Conservation (phyloP, 2,888 invertebrate genomes). For the Drosophila mimica region DNA sequence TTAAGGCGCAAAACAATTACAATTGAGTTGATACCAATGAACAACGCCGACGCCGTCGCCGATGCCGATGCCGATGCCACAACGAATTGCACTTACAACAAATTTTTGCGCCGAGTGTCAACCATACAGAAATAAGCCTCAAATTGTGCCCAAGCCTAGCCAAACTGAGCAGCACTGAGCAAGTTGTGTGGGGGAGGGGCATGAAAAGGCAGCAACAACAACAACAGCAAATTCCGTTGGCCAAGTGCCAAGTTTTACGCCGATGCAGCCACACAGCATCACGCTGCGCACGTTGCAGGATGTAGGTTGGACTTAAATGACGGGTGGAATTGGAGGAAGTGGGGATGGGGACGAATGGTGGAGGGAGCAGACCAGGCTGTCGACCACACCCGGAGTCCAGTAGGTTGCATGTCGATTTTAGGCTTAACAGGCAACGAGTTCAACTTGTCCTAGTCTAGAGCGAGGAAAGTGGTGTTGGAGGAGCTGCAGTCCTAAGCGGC, state of each 20-base stretch:
- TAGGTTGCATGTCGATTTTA: constrained; percentile 76
- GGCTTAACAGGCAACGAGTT: constrained; percentile 72
- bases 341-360: not conserved
- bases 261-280: constrained; percentile 65
- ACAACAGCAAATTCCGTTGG: constrained; percentile 69
- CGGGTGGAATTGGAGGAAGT: not conserved
- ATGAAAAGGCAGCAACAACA: constrained; percentile 1
- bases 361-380: constrained; percentile 27
- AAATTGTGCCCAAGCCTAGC: constrained; percentile 62
- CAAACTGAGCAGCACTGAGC: constrained; percentile 21
- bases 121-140: constrained; percentile 71
- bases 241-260: constrained; percentile 76
- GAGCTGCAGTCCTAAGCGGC: constrained; percentile 49
- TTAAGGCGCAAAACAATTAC: constrained; percentile 58
- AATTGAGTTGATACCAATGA: constrained; percentile 65
- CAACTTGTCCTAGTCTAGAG: constrained; percentile 45
- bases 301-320: constrained; percentile 13
- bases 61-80: constrained; percentile 51
- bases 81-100: constrained; percentile 76
- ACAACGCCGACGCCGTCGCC: constrained; percentile 16
- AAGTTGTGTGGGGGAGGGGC: not conserved
- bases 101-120: constrained; percentile 73
- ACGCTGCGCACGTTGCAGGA: constrained; percentile 34
- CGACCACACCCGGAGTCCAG: constrained; percentile 61
- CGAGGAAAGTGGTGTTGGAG: not conserved